phyloP scores from a whole-genome alignment of 2,113 vertebrate genomes.

The Myotis yumanensis region DNA sequence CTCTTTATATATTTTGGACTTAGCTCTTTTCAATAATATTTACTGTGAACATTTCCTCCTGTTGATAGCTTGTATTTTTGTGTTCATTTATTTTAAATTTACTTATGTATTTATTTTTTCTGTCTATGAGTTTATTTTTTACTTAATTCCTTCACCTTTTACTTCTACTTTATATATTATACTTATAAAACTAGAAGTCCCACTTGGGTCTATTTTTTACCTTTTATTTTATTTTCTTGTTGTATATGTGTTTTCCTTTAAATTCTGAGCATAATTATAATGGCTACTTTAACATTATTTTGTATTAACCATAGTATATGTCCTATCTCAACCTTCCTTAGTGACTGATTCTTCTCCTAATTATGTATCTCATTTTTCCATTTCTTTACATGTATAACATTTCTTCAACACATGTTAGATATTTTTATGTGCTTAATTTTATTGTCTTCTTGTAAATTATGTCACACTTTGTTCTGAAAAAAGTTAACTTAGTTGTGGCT shows the following conservation, averaged over 20 bases:
- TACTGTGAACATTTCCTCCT: not conserved
- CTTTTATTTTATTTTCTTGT: not conserved
- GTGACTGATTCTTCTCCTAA: not conserved
- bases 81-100: not conserved
- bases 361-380: not conserved
- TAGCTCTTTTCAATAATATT: not conserved
- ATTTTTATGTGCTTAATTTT: not conserved
- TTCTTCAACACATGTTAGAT: not conserved
- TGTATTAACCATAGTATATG: not conserved
- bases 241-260: not conserved
- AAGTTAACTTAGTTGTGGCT: not conserved
- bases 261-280: not conserved
- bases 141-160: not conserved
- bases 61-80: not conserved
- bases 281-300: not conserved
- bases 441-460: not conserved
- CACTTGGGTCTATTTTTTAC: not conserved
- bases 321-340: not conserved
- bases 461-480: not conserved
- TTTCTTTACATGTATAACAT: not conserved
- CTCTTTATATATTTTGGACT: not conserved
- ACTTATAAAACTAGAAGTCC: not conserved
- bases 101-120: not conserved
- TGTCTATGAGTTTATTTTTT: not conserved
- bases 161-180: not conserved